Conservation (phyloP, 2,797 vertebrate species). For the Eremophila alpestris region DNA sequence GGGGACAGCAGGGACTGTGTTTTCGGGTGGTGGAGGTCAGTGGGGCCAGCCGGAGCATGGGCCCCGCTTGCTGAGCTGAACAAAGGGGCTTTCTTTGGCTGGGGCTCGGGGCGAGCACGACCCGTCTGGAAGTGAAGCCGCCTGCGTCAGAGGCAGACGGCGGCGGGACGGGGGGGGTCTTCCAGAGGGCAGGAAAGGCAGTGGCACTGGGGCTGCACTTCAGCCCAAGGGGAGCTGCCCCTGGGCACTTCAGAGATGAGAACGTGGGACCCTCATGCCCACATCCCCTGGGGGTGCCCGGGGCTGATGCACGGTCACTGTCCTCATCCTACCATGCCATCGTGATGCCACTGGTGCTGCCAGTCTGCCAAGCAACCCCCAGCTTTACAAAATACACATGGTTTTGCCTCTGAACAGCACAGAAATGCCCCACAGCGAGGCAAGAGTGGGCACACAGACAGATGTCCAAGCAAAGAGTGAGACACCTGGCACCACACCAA, state of each 20-base stretch:
- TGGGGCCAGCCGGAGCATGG: not conserved
- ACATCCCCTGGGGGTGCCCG: fast-evolving
- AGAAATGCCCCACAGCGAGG: not conserved
- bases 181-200: slow-evolving; percentile 9
- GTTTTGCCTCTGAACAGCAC: not conserved
- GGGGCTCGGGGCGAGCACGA: not conserved
- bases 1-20: not conserved
- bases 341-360: fast-evolving
- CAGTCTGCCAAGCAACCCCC: not conserved
- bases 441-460: fast-evolving
- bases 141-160: slow-evolving; percentile 46
- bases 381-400: not conserved
- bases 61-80: not conserved
- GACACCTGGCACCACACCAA: not conserved
- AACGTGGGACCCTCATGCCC: fast-evolving
- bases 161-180: not conserved
- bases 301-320: fast-evolving
- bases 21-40: not conserved
- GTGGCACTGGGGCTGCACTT: fast-evolving
- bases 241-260: fast-evolving
- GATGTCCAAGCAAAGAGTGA: not conserved
- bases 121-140: not conserved
- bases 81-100: slow-evolving; percentile 61
- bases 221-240: not conserved
- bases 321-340: not conserved